A percentile compares a stretch with the other conserved stretches of the same genome.
phyloP scores from a whole-genome alignment of 1,140 invertebrate species.

The Drosophila parabipectinata region DNA sequence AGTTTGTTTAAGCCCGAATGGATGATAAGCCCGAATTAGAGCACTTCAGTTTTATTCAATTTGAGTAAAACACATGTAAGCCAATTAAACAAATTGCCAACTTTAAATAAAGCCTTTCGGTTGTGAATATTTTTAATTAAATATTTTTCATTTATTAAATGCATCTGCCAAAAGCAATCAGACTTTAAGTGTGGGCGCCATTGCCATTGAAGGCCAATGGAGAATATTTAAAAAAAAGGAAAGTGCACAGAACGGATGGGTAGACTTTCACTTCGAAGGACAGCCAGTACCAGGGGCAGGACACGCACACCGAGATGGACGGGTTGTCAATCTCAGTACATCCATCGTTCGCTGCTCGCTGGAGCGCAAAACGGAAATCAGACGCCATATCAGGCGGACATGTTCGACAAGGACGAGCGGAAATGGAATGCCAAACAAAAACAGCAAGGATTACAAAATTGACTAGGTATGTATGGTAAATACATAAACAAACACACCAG shows the following conservation, averaged over 20 bases:
- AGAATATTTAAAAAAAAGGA: conserved; percentile 11
- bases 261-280: conserved; percentile 73
- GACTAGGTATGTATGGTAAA: conserved; percentile 41
- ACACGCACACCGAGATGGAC: conserved; percentile 13
- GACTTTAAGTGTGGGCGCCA: conserved; percentile 31
- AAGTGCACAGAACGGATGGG: conserved; percentile 40
- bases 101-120: neutral
- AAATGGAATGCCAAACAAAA: conserved; percentile 49
- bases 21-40: neutral
- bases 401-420: conserved; percentile 62
- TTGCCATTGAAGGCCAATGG: conserved; percentile 34
- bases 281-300: conserved; percentile 16
- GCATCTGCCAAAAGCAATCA: conserved; percentile 34
- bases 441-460: conserved; percentile 11
- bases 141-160: conserved; percentile 23
- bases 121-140: neutral
- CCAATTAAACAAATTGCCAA: conserved; percentile 4
- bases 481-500: conserved; percentile 17
- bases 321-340: conserved; percentile 60
- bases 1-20: neutral
- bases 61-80: conserved; percentile 6
- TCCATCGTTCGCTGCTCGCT: conserved; percentile 42
- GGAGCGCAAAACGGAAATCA: conserved; percentile 71
- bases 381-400: conserved; percentile 71
- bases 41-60: neutral